phyloP scores from a whole-genome alignment of 1,140 invertebrate genomes.

The fruit fly (Drosophila melanogaster) region Release_6_plus_ISO1_MT NT_033777.3:6980001-6980500 shows the following conservation, averaged over 20 bases:
- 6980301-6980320: neutral
- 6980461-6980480: constrained; percentile 38
- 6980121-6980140: constrained; percentile 15
- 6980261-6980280: no score
- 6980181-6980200: neutral
- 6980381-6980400: constrained; percentile 49
- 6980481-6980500: constrained; percentile 60
- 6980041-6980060: constrained; percentile 5
- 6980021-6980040: constrained; percentile 36
- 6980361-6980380: constrained; percentile 12
- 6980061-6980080: constrained; percentile 41
- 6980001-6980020: constrained; percentile 19
- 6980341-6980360: constrained; percentile 25
- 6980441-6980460: constrained; percentile 65
- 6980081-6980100: constrained; percentile 81
- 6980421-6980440: constrained; percentile 77
- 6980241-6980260: no score
- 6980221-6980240: no score
- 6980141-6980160: constrained; percentile 2
- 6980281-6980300: neutral
- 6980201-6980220: no score
- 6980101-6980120: constrained; percentile 40
- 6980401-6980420: constrained; percentile 49
- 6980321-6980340: neutral
- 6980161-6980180: no score